Conservation (phyloP, 1,140 invertebrate genomes). For the Drosophila azteca region DNA sequence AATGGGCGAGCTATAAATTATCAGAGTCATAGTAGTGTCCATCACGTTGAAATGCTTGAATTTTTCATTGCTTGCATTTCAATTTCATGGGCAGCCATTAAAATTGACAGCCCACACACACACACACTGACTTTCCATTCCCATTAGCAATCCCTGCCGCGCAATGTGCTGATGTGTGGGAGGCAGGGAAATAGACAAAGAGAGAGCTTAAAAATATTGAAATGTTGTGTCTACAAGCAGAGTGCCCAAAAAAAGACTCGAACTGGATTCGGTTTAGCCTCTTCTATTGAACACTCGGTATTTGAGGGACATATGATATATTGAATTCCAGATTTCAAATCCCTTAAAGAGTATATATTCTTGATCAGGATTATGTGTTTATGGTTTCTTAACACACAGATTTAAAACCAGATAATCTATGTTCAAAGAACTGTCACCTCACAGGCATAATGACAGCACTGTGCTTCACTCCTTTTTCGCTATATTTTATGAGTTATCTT, state of each 20-base stretch:
- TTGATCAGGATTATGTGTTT: no score
- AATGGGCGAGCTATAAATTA: conserved; percentile 71
- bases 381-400: no score
- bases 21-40: conserved; percentile 64
- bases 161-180: conserved; percentile 41
- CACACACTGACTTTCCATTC: background rate
- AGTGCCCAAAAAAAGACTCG: conserved; percentile 5
- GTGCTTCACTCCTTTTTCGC: no score
- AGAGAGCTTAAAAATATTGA: conserved; percentile 12
- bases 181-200: conserved; percentile 17
- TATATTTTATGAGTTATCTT: no score
- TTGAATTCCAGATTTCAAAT: no score
- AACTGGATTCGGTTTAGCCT: background rate
- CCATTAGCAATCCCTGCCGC: conserved; percentile 6
- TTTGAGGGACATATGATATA: no score
- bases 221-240: conserved; percentile 3
- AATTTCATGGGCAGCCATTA: conserved; percentile 77
- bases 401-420: no score
- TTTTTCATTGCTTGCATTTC: conserved; percentile 79
- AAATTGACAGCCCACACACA: conserved; percentile 64
- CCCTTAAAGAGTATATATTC: no score
- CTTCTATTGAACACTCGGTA: background rate
- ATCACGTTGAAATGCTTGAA: conserved; percentile 79
- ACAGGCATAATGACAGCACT: no score
- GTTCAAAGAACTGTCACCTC: no score